These are phyloP conservation scores for Drosophila eohydei DNA, from an alignment of 2,888 invertebrate genomes.

Conservation along the genomic window DNA sequence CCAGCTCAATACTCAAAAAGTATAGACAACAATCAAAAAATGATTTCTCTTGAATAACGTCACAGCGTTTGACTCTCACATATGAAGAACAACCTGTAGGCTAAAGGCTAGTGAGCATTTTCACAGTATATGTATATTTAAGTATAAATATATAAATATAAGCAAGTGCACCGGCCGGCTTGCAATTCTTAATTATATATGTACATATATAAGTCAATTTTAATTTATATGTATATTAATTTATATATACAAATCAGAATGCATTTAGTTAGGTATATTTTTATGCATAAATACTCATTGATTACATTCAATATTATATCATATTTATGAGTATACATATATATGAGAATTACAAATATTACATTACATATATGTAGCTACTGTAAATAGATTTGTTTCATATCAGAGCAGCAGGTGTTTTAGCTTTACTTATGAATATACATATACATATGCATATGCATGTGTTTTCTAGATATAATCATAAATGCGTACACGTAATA, in stretches of 20 bases:
- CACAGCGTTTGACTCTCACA: not conserved
- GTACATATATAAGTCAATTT: not conserved
- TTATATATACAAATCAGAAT: too few species aligned
- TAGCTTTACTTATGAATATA: not conserved
- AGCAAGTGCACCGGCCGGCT: constrained; percentile 8
- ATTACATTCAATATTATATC: too few species aligned
- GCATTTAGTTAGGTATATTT: not conserved
- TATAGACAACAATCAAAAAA: not conserved
- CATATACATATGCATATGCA: not conserved
- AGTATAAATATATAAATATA: not conserved
- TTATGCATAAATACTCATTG: not conserved
- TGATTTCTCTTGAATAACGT: not conserved
- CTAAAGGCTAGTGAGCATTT: not conserved
- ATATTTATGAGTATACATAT: too few species aligned
- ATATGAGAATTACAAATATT: too few species aligned
- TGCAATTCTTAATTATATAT: not conserved
- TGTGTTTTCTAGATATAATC: not conserved
- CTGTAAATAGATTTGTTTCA: too few species aligned
- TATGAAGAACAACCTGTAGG: not conserved
- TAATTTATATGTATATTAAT: not conserved
- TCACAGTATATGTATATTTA: not conserved
- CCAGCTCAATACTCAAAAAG: not conserved
- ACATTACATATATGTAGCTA: too few species aligned
- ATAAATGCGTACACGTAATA: too few species aligned
- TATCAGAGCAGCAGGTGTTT: not conserved